Evolutionary conservation across 2,113 vertebrate species (phyloP).

Genomic region (Columbina picui): DNA sequence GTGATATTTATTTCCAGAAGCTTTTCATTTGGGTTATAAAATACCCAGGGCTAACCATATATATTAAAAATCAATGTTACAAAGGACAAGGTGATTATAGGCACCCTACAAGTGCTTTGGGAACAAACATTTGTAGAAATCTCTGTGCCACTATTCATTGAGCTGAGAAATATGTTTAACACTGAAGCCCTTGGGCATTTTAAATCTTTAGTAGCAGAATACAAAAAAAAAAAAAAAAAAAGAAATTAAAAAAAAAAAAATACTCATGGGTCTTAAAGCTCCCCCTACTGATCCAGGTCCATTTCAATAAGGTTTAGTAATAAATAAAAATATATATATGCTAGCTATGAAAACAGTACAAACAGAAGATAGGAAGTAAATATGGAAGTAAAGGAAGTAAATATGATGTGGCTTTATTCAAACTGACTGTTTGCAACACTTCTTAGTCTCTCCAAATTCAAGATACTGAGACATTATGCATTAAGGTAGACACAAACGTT

Average conservation of each 20-base stretch:
- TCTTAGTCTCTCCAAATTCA: not conserved
- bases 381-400: not conserved
- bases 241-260: not conserved
- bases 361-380: not conserved
- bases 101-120: conserved; percentile 26
- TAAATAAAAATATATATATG: not conserved
- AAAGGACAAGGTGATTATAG: conserved; percentile 49
- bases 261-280: conserved; percentile 15
- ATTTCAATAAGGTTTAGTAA: not conserved
- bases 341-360: not conserved
- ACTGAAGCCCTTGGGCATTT: not conserved
- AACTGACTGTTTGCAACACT: not conserved
- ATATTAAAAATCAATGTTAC: conserved; percentile 65
- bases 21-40: conserved; percentile 29
- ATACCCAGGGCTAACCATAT: conserved; percentile 6
- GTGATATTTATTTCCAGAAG: conserved; percentile 39
- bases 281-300: not conserved
- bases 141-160: conserved; percentile 8
- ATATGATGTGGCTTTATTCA: not conserved
- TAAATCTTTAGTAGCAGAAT: not conserved
- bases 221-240: not conserved
- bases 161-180: conserved; percentile 38
- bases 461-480: not conserved
- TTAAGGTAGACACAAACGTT: not conserved
- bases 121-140: conserved; percentile 60